phyloP scores from a whole-genome alignment of 2,113 vertebrate genomes.

The Aptenodytes forsteri region DNA sequence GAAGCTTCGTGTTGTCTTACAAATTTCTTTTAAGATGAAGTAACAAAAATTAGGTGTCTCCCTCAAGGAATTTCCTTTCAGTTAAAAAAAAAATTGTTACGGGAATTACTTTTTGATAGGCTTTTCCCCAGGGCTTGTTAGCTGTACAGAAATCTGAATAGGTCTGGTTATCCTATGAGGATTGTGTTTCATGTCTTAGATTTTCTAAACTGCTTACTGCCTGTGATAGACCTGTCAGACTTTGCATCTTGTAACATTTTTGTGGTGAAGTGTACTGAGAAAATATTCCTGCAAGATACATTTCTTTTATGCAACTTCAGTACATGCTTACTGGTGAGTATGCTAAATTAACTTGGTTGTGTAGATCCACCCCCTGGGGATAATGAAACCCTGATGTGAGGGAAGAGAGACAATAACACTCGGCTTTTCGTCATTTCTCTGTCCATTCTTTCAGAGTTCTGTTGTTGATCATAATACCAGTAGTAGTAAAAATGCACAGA shows the following conservation, averaged over 20 bases:
- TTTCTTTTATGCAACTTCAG: background rate
- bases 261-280: background rate
- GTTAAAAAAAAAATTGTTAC: background rate
- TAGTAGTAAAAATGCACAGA: background rate
- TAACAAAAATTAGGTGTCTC: background rate
- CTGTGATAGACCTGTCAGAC: background rate
- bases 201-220: background rate
- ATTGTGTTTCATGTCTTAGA: background rate
- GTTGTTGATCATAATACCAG: background rate
- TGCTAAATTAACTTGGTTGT: background rate
- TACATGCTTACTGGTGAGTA: background rate
- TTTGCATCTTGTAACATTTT: background rate
- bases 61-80: background rate
- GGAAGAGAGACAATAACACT: background rate
- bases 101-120: background rate
- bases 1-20: background rate
- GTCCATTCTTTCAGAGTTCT: background rate
- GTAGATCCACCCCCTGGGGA: background rate
- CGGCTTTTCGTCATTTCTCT: background rate
- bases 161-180: background rate
- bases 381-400: background rate
- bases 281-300: background rate
- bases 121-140: background rate
- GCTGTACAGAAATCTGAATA: background rate
- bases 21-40: background rate